Base-by-base conservation (phyloP, 2,113 vertebrate species). In the Phodopus roborovskii region DNA sequence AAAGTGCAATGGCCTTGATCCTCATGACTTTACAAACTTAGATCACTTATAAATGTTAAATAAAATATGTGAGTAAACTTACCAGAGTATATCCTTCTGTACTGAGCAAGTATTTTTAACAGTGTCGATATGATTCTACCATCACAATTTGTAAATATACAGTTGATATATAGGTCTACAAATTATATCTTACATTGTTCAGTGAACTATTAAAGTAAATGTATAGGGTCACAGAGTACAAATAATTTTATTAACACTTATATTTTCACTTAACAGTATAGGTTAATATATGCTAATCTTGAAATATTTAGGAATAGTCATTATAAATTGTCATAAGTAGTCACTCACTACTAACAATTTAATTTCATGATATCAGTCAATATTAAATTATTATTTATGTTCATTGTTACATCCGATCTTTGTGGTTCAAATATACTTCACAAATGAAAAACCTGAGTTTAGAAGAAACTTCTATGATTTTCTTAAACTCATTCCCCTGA, bases 1-100 rank as follows among this genome's bases (percentile, higher is more conserved):
- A 97, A 96, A 97, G 95, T 96, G 98, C 99, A 98, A 98, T 98
- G 99, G 98, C 98, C 98, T 98, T 99, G 98, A 99, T 97, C 97
- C 93, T 97, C 96, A 97, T 58, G 96, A 98, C 98, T 98, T 98
- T 96, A 56, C 74, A 97, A 97, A 97, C 94, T 17, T 12, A 98
- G 94, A 97, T 97, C 58, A 90, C 96, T 98, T 98, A 97, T 96
- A 97, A 94, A 97, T 98, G 96, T 98, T 98, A 97, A 98, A 96
- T 96, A 96, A 97, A 83, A 97, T 97, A 96, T 97, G 92, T 97
- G 98, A 98, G 92, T 26, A 15, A 11, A 5, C 94, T 45, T 75
- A 26, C 11, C 24, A 98, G 97, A 98, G 98, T 98, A 96, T 33
- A 97, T 97, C 95, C 92, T 96, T 88, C 90, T 98, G 94, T 96